These are phyloP conservation scores for Parapristionchus giblindavisi DNA, from an alignment of 2,888 invertebrate species.

Conservation along the genomic window DNA sequence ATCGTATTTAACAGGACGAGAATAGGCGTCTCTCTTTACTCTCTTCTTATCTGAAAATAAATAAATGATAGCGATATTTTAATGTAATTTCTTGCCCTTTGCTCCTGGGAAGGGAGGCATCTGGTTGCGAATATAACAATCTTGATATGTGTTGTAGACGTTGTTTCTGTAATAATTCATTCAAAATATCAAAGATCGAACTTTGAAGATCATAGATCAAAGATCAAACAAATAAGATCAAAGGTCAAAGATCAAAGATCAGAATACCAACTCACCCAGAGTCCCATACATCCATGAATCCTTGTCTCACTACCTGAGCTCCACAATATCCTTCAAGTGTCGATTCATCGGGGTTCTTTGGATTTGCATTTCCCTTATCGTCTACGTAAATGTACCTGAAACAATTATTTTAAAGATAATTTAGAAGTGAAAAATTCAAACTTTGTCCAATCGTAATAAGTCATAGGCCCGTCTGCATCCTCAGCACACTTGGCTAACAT, in stretches of 20 bases:
- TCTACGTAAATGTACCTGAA: conserved; percentile 30
- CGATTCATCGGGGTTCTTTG: conserved; percentile 2
- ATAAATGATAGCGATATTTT: background rate
- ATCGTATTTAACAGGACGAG: conserved; percentile 31
- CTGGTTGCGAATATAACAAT: conserved; percentile 57
- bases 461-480: conserved; percentile 10
- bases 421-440: background rate
- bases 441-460: conserved; percentile 34
- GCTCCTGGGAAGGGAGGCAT: conserved; percentile 14
- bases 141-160: conserved; percentile 62
- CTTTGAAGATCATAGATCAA: background rate
- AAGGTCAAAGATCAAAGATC: background rate
- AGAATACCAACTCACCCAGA: conserved; percentile 8
- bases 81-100: conserved; percentile 38
- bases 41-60: background rate
- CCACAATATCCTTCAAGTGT: conserved; percentile 31
- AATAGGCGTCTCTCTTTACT: conserved; percentile 15
- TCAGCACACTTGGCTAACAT: conserved; percentile 4
- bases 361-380: conserved; percentile 12
- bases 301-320: conserved; percentile 27
- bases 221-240: background rate
- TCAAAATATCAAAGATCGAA: background rate
- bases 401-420: background rate
- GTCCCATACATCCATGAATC: conserved; percentile 24
- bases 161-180: conserved; percentile 45